Percentiles rank a stretch among this genome's conserved stretches.
Conservation (phyloP, 2,113 vertebrate genomes). For the Gobius niger region DNA sequence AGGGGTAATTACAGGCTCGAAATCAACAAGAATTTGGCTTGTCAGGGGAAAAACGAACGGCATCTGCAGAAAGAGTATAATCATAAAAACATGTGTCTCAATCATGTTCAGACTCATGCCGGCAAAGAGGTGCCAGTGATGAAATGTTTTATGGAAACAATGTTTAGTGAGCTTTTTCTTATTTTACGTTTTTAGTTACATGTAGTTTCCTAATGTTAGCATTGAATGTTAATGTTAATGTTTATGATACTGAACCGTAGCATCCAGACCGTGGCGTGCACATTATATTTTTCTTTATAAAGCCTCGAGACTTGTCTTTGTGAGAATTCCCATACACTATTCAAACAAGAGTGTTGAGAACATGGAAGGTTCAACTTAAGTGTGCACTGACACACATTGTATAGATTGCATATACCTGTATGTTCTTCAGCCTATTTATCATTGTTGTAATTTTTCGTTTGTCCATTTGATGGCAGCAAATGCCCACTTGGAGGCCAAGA, state of each 20-base stretch:
- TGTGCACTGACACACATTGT: neutral
- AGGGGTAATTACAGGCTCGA: slow-evolving; percentile 28
- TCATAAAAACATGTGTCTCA: slow-evolving; percentile 47
- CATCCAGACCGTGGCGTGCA: too few species aligned
- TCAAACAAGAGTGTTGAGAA: too few species aligned
- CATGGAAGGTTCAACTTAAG: too few species aligned
- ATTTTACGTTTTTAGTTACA: neutral
- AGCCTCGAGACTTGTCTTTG: too few species aligned
- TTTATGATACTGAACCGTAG: too few species aligned
- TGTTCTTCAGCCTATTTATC: neutral
- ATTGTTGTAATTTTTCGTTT: neutral
- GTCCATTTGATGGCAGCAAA: slow-evolving; percentile 6
- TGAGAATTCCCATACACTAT: too few species aligned
- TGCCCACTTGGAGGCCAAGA: neutral
- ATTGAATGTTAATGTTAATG: too few species aligned
- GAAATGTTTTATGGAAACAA: slow-evolving; percentile 6
- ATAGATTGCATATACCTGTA: neutral
- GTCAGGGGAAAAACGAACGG: slow-evolving; percentile 36
- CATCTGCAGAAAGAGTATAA: slow-evolving; percentile 15
- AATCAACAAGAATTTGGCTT: slow-evolving; percentile 15
- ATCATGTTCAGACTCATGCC: slow-evolving; percentile 24
- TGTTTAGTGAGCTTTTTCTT: neutral
- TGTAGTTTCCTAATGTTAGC: neutral
- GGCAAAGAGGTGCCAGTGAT: slow-evolving; percentile 8
- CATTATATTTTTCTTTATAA: too few species aligned